Base-by-base conservation (phyloP, 2,888 invertebrate genomes). In the Drosophila barbarae region DNA sequence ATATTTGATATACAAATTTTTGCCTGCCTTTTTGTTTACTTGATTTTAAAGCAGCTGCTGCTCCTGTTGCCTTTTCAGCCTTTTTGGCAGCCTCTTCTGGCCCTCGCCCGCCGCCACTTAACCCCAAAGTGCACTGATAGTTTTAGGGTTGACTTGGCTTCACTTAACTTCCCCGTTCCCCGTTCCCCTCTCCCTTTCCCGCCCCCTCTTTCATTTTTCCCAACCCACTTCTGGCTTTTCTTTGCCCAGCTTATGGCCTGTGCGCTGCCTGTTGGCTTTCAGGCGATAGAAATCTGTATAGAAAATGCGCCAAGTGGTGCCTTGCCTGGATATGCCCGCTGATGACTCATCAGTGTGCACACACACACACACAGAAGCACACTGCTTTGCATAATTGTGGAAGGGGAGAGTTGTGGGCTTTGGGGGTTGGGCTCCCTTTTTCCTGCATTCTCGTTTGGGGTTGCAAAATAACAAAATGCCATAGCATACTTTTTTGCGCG, bases 401-500 rank as follows among this genome's bases (percentile, higher is more conserved):
- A 18, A 5, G 41, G 23, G 23, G 8, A 21, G 13, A 15, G 44
- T n/a, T 12, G 10, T 3, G 5, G 13, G 26, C 26, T 2, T 9
- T 13, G 38, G 57, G 18, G 18, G 35, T 36, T 21, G 41, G 18
- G 26, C 66, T 52, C 53, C 65, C 65, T 47, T 13, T 13, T 26
- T 44, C n/a, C 28, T 55, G 55, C 61, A 59, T 32, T 60, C 34
- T 18, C 34, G 23, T 41, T 65, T 41, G 51, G 83, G 77, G 84
- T 83, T 77, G 77, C 50, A 77, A 76, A 78, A 38, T 53, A 53
- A 49, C 44, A 58, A 80, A 77, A 77, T 77, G 56, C 77, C 84
- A 36, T 83, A 80, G 77, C 84, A 77, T 77, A 77, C 81, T 77
- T 77, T 83, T 74, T 57, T 56, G 81, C 73, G 75, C 71, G 68